phyloP scores from a whole-genome alignment of 2,113 vertebrate species.

The Mus pahari region DNA sequence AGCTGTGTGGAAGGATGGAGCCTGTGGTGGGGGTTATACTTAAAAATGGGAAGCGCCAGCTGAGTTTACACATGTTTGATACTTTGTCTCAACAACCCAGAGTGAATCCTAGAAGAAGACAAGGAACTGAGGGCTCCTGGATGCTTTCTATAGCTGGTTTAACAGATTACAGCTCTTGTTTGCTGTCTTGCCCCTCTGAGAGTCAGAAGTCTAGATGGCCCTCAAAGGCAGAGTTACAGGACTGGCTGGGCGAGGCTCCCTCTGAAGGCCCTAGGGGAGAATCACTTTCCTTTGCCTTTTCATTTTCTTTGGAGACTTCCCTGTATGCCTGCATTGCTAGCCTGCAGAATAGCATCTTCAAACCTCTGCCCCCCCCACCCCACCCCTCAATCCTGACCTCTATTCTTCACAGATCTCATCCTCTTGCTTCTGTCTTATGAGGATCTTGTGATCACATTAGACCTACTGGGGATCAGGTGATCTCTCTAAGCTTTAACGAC shows the following conservation, averaged over 20 bases:
- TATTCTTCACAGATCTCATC: neutral
- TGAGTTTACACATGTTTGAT: neutral
- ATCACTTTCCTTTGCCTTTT: neutral
- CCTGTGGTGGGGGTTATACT: neutral
- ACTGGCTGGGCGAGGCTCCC: neutral
- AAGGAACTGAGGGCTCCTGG: neutral
- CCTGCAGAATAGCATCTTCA: neutral
- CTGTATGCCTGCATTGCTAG: neutral
- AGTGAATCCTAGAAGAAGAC: neutral
- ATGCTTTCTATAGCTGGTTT: neutral
- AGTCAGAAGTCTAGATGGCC: neutral
- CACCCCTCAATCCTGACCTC: neutral
- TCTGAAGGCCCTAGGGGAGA: neutral
- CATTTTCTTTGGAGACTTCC: neutral
- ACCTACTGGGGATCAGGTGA: neutral
- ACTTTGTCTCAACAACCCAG: neutral
- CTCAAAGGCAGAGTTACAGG: neutral
- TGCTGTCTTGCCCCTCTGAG: neutral
- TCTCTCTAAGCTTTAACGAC: neutral
- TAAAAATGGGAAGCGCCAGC: neutral
- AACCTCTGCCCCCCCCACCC: neutral
- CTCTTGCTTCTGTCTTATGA: neutral
- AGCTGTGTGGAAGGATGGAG: neutral
- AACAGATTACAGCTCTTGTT: neutral
- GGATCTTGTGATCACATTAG: neutral